These are phyloP conservation scores for Crax fasciolata DNA, from an alignment of 2,797 vertebrate genomes.

Conservation along the genomic window DNA sequence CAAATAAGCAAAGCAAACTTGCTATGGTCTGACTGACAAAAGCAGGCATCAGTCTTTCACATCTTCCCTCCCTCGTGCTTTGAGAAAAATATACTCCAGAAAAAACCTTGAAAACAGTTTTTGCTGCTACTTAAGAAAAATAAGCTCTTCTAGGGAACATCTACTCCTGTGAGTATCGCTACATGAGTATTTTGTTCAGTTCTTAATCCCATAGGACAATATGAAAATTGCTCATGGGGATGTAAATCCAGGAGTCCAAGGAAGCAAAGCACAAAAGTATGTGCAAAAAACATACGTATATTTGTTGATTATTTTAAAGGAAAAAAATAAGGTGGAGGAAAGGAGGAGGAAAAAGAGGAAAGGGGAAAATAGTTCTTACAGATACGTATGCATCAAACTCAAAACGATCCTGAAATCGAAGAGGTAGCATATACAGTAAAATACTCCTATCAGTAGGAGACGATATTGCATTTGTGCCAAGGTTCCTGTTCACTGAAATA, in stretches of 20 bases:
- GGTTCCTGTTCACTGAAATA: neutral
- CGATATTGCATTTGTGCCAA: neutral
- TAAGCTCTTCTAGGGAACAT: neutral
- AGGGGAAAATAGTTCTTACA: neutral
- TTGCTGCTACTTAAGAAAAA: conserved; percentile 8
- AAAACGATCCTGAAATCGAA: neutral
- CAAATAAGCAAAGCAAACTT: neutral
- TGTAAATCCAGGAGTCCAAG: neutral
- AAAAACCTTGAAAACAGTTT: accelerated
- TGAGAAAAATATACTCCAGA: neutral
- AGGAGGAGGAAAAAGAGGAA: neutral
- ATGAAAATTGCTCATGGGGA: neutral
- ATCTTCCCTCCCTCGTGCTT: neutral
- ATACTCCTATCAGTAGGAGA: neutral
- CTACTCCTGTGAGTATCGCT: neutral
- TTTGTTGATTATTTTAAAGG: neutral
- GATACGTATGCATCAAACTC: neutral
- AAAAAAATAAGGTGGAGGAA: neutral
- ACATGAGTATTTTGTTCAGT: neutral
- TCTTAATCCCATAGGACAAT: neutral
- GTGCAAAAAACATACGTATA: neutral
- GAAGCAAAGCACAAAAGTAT: neutral
- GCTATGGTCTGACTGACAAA: neutral
- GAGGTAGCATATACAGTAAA: neutral
- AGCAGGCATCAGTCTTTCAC: neutral